Percentiles rank a stretch among this genome's conserved stretches.
phyloP scores from a whole-genome alignment of 2,888 invertebrate genomes.

The Emmelina monodactyla region DNA sequence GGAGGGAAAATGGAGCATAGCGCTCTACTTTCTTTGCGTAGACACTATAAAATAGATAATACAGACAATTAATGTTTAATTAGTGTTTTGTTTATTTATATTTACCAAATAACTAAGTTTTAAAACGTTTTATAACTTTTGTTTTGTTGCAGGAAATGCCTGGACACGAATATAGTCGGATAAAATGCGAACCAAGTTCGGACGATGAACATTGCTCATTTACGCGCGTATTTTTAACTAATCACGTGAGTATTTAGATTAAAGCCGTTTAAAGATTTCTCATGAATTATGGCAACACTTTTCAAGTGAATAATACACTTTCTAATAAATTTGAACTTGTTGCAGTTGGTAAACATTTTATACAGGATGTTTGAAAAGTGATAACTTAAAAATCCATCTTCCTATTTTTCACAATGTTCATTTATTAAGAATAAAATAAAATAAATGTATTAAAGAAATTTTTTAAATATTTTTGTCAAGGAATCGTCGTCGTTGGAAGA shows the following conservation, averaged over 20 bases:
- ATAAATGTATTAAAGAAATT: too few species aligned
- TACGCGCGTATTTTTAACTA: slow-evolving; percentile 26
- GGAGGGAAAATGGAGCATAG: slow-evolving; percentile 26
- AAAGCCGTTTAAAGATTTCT: too few species aligned
- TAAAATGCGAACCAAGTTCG: slow-evolving; percentile 48
- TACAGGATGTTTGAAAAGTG: too few species aligned
- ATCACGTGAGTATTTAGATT: slow-evolving; percentile 40
- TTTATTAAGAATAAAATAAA: too few species aligned
- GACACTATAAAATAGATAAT: slow-evolving; percentile 17
- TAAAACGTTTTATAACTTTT: neutral
- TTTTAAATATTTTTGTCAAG: too few species aligned
- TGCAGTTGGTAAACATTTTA: too few species aligned
- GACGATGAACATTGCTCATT: slow-evolving; percentile 43
- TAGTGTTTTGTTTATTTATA: slow-evolving; percentile 4
- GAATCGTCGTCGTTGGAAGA: slow-evolving; percentile 32
- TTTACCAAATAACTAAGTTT: neutral
- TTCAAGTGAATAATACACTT: too few species aligned
- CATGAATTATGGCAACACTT: too few species aligned
- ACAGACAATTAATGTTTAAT: slow-evolving; percentile 14
- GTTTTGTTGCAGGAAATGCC: slow-evolving; percentile 38
- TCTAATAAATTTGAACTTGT: too few species aligned
- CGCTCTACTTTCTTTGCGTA: slow-evolving; percentile 20
- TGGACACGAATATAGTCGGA: slow-evolving; percentile 29
- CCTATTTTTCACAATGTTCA: too few species aligned
- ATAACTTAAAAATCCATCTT: too few species aligned